A percentile compares a stretch with the other conserved stretches of the same genome.
Evolutionary conservation across 2,797 vertebrate genomes (phyloP).

Genomic region (Sylvilagus floridanus): DNA sequence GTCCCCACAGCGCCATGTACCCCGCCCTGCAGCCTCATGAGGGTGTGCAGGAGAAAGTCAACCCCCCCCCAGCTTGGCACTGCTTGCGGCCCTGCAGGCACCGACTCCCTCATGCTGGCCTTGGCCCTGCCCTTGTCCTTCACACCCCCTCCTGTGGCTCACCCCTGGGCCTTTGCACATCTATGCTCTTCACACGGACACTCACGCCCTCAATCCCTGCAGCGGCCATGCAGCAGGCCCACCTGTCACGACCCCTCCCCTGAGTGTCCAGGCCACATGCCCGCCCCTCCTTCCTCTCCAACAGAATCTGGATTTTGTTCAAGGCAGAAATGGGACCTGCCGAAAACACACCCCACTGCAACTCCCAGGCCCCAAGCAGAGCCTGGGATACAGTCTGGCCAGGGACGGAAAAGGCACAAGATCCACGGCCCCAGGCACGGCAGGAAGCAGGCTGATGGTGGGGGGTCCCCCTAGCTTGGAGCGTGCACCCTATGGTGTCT

Average conservation of each 20-base stretch:
- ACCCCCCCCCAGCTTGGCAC: fast-evolving
- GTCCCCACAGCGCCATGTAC: background rate
- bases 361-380: fast-evolving
- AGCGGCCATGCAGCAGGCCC: background rate
- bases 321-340: background rate
- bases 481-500: background rate
- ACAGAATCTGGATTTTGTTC: background rate
- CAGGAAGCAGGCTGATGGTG: background rate
- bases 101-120: fast-evolving
- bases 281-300: background rate
- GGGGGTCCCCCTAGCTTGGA: background rate
- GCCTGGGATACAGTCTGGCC: background rate
- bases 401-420: background rate
- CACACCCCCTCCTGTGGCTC: too few relatives aligned
- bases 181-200: fast-evolving
- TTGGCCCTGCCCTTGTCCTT: background rate
- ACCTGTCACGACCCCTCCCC: background rate
- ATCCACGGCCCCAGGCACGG: background rate
- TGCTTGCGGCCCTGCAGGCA: background rate
- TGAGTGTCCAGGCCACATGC: fast-evolving
- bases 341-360: background rate
- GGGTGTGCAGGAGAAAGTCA: background rate
- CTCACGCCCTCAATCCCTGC: background rate
- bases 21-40: background rate
- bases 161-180: background rate